Conservation (phyloP, 2,797 vertebrate species). For the Crypturellus tataupa region DNA sequence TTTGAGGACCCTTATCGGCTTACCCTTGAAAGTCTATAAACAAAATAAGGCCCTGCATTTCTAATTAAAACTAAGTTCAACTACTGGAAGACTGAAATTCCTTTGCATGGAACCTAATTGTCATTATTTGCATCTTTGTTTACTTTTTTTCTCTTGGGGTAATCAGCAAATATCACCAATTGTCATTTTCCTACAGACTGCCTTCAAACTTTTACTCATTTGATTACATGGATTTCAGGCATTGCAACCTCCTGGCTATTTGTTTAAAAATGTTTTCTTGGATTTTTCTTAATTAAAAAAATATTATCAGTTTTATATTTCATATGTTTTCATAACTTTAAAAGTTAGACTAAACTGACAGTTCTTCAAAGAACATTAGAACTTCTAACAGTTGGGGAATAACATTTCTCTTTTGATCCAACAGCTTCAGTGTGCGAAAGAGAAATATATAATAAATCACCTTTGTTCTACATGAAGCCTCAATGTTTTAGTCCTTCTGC, state of each 20-base stretch:
- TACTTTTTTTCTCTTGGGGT: neutral
- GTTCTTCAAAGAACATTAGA: slow-evolving; percentile 11
- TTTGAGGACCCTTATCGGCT: slow-evolving; percentile 59
- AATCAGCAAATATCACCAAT: neutral
- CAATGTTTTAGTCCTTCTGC: slow-evolving; percentile 61
- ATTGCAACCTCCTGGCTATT: fast-evolving
- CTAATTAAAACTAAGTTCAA: slow-evolving; percentile 38
- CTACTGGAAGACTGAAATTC: slow-evolving; percentile 15
- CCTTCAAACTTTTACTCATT: neutral
- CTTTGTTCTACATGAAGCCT: slow-evolving; percentile 22
- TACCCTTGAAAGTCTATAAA: slow-evolving; percentile 39
- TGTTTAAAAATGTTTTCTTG: neutral
- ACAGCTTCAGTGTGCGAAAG: neutral
- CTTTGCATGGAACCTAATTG: slow-evolving; percentile 7
- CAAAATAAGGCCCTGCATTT: neutral
- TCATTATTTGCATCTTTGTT: neutral
- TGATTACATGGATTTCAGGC: neutral
- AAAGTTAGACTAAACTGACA: slow-evolving; percentile 14
- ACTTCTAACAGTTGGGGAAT: neutral
- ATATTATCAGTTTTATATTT: neutral
- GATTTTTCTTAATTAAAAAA: neutral
- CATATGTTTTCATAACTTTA: neutral
- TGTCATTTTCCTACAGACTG: neutral
- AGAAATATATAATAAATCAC: slow-evolving; percentile 61
- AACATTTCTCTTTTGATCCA: slow-evolving; percentile 14